phyloP scores from a whole-genome alignment of 1,140 invertebrate genomes.

The Drosophila ironensis region DNA sequence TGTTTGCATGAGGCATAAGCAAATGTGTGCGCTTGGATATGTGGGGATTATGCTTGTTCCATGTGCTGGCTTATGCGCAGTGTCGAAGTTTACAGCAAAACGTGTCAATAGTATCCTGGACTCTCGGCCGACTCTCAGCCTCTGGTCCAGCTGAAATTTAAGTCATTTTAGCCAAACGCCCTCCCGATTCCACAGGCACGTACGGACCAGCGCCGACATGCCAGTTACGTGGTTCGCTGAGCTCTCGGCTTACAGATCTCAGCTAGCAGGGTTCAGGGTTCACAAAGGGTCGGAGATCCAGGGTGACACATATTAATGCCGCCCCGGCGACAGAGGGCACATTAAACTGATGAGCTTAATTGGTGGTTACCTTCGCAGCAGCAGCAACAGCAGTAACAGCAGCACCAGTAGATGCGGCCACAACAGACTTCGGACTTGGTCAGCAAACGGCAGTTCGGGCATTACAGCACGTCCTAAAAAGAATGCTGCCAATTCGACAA shows the following conservation, averaged over 20 bases:
- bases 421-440: too few species aligned
- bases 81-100: conserved; percentile 72
- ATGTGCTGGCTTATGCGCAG: conserved; percentile 67
- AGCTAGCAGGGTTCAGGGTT: conserved; percentile 15
- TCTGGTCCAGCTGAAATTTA: conserved; percentile 61
- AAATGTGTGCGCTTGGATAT: conserved; percentile 69
- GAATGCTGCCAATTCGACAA: conserved; percentile 49
- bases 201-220: conserved; percentile 61
- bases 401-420: too few species aligned
- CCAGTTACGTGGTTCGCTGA: conserved; percentile 54
- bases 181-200: conserved; percentile 52
- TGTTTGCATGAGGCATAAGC: conserved; percentile 58
- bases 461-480: conserved; percentile 45
- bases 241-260: not conserved
- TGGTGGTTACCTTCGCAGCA: conserved; percentile 67
- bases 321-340: conserved; percentile 64
- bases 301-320: conserved; percentile 72
- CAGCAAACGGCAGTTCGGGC: conserved; percentile 17
- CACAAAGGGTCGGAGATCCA: not conserved
- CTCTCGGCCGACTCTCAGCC: conserved; percentile 37
- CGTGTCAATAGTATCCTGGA: conserved; percentile 65
- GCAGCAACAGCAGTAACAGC: too few species aligned
- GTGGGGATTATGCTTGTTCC: conserved; percentile 68
- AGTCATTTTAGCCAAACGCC: conserved; percentile 40
- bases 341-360: conserved; percentile 80